Base-by-base conservation (phyloP, 2,113 vertebrate genomes). In the Lutjanus erythropterus region DNA sequence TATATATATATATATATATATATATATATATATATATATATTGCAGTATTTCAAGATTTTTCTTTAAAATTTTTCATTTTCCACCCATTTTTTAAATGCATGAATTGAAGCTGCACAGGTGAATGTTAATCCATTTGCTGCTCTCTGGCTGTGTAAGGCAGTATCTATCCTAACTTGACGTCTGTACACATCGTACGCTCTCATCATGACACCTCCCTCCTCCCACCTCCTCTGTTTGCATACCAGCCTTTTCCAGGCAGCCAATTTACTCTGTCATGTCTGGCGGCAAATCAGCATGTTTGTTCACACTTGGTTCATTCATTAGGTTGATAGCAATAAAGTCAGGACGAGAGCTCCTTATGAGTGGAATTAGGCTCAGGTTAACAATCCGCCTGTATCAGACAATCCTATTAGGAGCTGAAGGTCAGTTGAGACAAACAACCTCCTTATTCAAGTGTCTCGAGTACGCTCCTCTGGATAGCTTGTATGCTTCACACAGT, bases 321-420 rank as follows among this genome's bases (percentile, higher is more conserved):
- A 90, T 92, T 91, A 89, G 41, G 35, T 82, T 75, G 73, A 91
- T 59, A 66, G 83, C 41, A 41, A 75, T 50, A 77, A 83, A 79
- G 71, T 64, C n/a, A 4, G 18, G 55, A 37, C 23, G 29, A 50
- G 78, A 91, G 86, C 89, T 74, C 31, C 89, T 92, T 84, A 86
- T 71, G 31, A 82, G 19, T 39, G 87, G 83, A 84, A 83, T 93
- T 91, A 93, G 93, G 84, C 86, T 95, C 86, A 66, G 47, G 90
- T 89, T 92, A 94, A 91, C 92, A 92, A 92, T 83, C 88, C 58
- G 33, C 61, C 76, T 81, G 70, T 14, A 50, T 64, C 75, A 81
- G 75, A 75, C 80, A 85, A 95, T 94, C 93, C 92, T 86, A 87
- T 95, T 94, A 95, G 47, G 27, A 82, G 69, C 72, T 94, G 92